Base-by-base conservation (phyloP, 2,797 vertebrate species). In the Anguilla obscura region DNA sequence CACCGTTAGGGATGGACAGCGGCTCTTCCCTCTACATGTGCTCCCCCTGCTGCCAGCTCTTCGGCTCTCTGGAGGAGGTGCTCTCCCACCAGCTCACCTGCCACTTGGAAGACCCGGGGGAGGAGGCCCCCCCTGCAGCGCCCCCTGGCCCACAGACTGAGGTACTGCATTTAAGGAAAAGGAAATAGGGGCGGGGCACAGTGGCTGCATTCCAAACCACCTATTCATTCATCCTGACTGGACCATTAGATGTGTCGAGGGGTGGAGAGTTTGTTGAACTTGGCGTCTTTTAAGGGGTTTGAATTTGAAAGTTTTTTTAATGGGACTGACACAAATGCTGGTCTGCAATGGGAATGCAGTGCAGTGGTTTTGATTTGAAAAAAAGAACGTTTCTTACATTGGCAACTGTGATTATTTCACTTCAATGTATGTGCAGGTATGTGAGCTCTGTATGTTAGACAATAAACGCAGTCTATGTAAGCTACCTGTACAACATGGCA, bases 1-100 rank as follows among this genome's bases (percentile, higher is more conserved):
- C 33, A n/a, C 60, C 45, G 40, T 87, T 21, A 50, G 56, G 58
- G 52, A 92, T 89, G 88, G 76, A 88, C 54, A n/a, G 27, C 84
- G 45, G 79, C 86, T 89, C 89, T 85, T 90, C 88, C 52, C 86
- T 86, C 52, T 91, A 91, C 87, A 87, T 92, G 90, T 91, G 89
- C 84, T 91, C 87, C 69, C 87, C 88, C 24, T 91, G 90, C 85
- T 89, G 24, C 69, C 86, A 88, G 87, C 88, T 93, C 50, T 92
- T 91, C 88, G 48, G 36, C 69, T 91, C 90, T 16, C 83, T 90
- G 85, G 88, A 92, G 86, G 89, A 91, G 18, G 91, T 91, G 56
- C 79, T 90, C 14, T 52, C 86, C 24, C 91, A 91, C 66, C 91
- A 91, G 83, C 88, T 90, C 10, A 91, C 88, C 74, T 91, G 90